These are phyloP conservation scores for Atlantisia rogersi DNA, from an alignment of 2,113 vertebrate species.

Conservation along the genomic window DNA sequence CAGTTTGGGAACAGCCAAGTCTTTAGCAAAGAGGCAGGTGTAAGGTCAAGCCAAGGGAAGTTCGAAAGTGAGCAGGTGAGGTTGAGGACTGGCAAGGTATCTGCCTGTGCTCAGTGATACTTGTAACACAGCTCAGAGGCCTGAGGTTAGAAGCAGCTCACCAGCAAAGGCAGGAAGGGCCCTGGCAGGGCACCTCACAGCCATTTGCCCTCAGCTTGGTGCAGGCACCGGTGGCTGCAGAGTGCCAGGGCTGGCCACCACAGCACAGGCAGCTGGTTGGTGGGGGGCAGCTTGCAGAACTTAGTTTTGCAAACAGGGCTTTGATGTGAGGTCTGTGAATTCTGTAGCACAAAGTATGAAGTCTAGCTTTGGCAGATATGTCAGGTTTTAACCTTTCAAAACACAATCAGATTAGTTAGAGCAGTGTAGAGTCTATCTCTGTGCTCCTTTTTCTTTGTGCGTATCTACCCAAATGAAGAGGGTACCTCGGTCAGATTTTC, in stretches of 20 bases:
- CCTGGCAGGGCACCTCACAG: not conserved
- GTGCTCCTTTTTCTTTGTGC: fast-evolving
- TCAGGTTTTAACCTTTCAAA: not conserved
- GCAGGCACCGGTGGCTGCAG: fast-evolving
- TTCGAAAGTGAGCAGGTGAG: not conserved
- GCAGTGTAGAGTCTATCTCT: no score
- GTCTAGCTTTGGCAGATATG: not conserved
- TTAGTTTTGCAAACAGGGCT: not conserved
- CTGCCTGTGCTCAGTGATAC: not conserved
- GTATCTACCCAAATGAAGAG: not conserved
- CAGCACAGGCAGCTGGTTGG: no score
- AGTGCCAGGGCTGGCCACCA: fast-evolving
- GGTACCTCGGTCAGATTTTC: not conserved
- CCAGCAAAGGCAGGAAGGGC: not conserved
- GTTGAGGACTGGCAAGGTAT: not conserved
- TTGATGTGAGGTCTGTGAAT: not conserved
- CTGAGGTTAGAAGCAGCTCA: not conserved
- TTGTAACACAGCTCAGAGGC: not conserved
- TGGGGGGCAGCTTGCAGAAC: not conserved
- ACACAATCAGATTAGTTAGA: not conserved
- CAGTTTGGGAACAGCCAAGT: not conserved
- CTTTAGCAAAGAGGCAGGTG: not conserved
- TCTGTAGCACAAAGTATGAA: not conserved
- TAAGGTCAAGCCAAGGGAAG: not conserved
- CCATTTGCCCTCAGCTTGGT: fast-evolving